Evolutionary conservation across 2,888 invertebrate species (phyloP), one percentile per base, ranked within the genome.

Genomic region (Trachelus tabidus): DNA sequence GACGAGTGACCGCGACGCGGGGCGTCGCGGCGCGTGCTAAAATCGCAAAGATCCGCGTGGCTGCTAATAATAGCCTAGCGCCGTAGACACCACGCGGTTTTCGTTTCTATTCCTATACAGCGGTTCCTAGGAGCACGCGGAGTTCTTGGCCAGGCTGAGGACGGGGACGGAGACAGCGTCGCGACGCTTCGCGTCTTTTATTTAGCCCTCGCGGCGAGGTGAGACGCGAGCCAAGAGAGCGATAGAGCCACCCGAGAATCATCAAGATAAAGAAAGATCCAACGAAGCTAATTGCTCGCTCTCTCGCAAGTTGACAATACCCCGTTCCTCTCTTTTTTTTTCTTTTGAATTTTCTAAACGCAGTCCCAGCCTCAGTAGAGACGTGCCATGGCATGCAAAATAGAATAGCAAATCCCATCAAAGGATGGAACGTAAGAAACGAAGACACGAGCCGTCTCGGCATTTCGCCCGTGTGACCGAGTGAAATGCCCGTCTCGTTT

Each of bases 1-100:
- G 71, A 68, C 73, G 73, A 31, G 73, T n/a, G 56, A 33, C n/a
- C 77, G 68, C 33, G 71, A 71, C 71, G 73, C 37, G 77, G 69
- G 75, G 73, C 77, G 77, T n/a, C 40, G 37, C 30, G 69, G 78
- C 85, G 86, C 86, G 88, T 86, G 73, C 87, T 86, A 85, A 83
- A 87, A 85, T 87, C 84, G 84, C 84, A 76, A 76, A 78, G 85
- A 85, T 85, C 90, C 90, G 89, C 90, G 89, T 90, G 90, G 90
- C 86, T 88, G 89, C 90, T 90, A 90, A 90, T 89, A 90, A 81
- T 81, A 88, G 87, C 86, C 23, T 83, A 87, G 87, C 87, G 86
- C 88, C 88, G 89, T 82, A 90, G 90, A 90, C 90, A 90, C 90
- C 90, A 90, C 90, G 90, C 88, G 90, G 90, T 90, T 85, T 84